Conservation (phyloP, 2,113 vertebrate genomes). For the Tachysurus fulvidraco region DNA sequence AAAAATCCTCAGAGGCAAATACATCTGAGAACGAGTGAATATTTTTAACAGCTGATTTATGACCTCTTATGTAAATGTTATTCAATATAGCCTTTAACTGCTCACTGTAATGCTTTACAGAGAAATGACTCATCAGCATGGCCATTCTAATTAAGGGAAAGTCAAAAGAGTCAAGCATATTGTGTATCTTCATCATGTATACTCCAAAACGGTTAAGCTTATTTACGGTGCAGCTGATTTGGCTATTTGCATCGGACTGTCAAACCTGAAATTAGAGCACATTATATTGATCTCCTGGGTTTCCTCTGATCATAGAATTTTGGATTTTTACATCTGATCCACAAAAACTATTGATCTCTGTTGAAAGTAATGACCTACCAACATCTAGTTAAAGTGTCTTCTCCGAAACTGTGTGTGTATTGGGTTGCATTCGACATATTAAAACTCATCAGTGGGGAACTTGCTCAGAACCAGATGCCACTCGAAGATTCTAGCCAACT, state of each 20-base stretch:
- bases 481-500: neutral
- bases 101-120: neutral
- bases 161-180: constrained; percentile 3
- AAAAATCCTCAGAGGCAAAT: neutral
- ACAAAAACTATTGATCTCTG: constrained; percentile 1
- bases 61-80: neutral
- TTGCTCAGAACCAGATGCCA: neutral
- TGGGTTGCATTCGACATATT: neutral
- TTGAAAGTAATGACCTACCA: neutral
- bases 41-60: constrained; percentile 7
- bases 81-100: neutral
- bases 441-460: neutral
- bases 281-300: constrained; percentile 7
- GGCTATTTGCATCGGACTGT: neutral
- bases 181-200: neutral
- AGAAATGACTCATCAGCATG: neutral
- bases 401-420: neutral
- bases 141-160: constrained; percentile 8
- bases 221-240: neutral
- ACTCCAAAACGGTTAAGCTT: neutral
- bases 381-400: neutral
- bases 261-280: neutral
- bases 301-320: neutral
- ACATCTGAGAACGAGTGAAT: neutral
- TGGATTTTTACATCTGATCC: neutral